A percentile compares a stretch with the other conserved stretches of the same genome.
Conservation (phyloP, 2,888 invertebrate species). For the Camponotus fellah region DNA sequence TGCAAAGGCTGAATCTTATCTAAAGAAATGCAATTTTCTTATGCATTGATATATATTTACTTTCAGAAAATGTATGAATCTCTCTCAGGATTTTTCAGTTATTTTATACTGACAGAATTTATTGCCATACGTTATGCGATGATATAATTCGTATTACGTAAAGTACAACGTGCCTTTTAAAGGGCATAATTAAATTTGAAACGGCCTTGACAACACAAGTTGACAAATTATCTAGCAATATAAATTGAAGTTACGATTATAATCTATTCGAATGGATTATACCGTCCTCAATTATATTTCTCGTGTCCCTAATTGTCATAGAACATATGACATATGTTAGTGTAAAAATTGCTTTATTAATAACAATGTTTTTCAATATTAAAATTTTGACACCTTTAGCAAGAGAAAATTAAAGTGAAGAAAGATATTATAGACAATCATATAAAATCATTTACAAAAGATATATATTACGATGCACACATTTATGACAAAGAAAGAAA, state of each 20-base stretch:
- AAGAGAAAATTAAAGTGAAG: constrained; percentile 20
- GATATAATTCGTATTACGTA: constrained; percentile 42
- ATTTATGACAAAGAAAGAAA: constrained; percentile 38
- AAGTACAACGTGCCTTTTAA: constrained; percentile 69
- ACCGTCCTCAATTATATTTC: constrained; percentile 70
- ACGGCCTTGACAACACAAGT: constrained; percentile 25
- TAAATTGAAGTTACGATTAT: constrained; percentile 15
- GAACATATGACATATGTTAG: constrained; percentile 16
- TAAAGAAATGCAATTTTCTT: background rate
- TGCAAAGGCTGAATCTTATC: background rate
- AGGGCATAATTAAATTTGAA: constrained; percentile 55
- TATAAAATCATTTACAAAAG: constrained; percentile 29
- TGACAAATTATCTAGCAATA: constrained; percentile 19
- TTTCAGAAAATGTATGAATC: background rate
- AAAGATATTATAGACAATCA: constrained; percentile 64
- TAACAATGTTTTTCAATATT: constrained; percentile 28
- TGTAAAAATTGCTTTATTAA: constrained; percentile 24
- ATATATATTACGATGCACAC: constrained; percentile 38
- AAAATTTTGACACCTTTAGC: constrained; percentile 29
- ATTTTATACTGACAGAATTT: background rate
- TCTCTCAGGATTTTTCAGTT: background rate
- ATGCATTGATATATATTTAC: background rate
- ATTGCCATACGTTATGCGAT: constrained; percentile 17
- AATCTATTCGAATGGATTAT: constrained; percentile 49
- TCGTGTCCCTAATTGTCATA: constrained; percentile 23